Evolutionary conservation across 2,888 invertebrate species (phyloP), one percentile per base, ranked within the genome.

Genomic region (Trichopria drosophilae): DNA sequence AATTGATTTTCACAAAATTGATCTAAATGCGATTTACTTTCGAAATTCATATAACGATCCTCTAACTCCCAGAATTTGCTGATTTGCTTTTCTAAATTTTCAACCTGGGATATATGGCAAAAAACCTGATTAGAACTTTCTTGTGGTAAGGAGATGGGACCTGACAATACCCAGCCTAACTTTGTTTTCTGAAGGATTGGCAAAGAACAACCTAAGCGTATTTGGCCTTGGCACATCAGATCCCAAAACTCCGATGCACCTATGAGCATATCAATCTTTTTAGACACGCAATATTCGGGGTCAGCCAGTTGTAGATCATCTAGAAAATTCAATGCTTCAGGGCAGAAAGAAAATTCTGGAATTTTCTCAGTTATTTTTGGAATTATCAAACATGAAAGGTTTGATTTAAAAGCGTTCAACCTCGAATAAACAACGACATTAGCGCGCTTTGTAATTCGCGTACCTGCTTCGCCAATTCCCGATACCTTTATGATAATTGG

Each of bases 111-210:
- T n/a, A n/a, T n/a, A n/a, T n/a, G n/a, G n/a, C n/a, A n/a, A n/a
- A n/a, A n/a, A n/a, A n/a, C n/a, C 23, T 37, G 20, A 22, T 37
- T 37, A 24, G 13, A 22, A 31, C n/a, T 12, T 6, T n/a, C 3
- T 42, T 32, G 41, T n/a, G n/a, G n/a, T n/a, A n/a, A n/a, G n/a
- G n/a, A n/a, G 18, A 42, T 28, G 20, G 36, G 24, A 18, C 43
- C 37, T 9, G 31, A 6, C 3, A 37, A 23, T 5, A 50, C 37
- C 39, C 39, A 50, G 1, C 50, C 44, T 1, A 44, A n/a, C n/a
- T 26, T 19, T n/a, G 43, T 41, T 9, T 50, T 50, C 6, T 50
- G 39, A 3, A 50, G 15, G n/a, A n/a, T 34, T 26, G 43, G 43
- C 12, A 29, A 7, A 16, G n/a, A 9, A 2, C 20, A 22, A 4